Percentiles rank a stretch among this genome's conserved stretches.
phyloP scores from a whole-genome alignment of 2,797 vertebrate species.

The Sebastes trivittatus region DNA sequence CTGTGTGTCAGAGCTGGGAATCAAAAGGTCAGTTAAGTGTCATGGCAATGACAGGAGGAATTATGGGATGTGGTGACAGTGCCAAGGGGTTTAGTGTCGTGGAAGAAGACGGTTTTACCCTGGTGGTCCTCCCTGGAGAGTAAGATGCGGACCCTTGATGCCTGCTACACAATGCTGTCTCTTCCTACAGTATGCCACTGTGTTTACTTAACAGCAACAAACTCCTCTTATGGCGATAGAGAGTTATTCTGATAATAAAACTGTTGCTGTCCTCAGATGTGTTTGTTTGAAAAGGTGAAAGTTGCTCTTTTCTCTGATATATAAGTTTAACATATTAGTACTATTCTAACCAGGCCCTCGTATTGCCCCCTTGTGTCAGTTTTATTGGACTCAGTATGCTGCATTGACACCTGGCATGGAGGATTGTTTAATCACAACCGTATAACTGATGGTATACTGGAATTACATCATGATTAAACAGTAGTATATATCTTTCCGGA shows the following conservation, averaged over 20 bases:
- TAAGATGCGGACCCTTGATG: neutral
- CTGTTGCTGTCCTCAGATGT: neutral
- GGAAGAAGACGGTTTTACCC: conserved; percentile 12
- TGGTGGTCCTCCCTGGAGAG: conserved; percentile 13
- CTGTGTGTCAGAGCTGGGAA: conserved; percentile 62
- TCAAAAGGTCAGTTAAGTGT: conserved; percentile 67
- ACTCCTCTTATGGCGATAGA: neutral
- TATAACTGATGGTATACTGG: conserved; percentile 1
- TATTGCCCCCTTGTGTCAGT: neutral
- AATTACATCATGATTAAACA: conserved; percentile 23
- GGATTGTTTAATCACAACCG: conserved; percentile 26
- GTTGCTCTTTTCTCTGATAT: neutral
- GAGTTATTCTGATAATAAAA: conserved; percentile 10
- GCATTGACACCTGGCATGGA: conserved; percentile 8
- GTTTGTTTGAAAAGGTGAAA: neutral
- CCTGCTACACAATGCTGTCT: neutral
- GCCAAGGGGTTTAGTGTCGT: conserved; percentile 28
- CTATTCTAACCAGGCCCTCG: neutral
- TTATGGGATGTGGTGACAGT: conserved; percentile 51
- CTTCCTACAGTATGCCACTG: neutral
- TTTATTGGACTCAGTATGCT: conserved; percentile 15
- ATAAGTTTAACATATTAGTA: neutral
- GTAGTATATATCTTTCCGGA: no score
- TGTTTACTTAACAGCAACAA: neutral
- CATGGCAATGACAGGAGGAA: conserved; percentile 56